A percentile compares a stretch with the other conserved stretches of the same genome.
phyloP scores from a whole-genome alignment of 2,113 vertebrate species.

The Nansenia antarctica region DNA sequence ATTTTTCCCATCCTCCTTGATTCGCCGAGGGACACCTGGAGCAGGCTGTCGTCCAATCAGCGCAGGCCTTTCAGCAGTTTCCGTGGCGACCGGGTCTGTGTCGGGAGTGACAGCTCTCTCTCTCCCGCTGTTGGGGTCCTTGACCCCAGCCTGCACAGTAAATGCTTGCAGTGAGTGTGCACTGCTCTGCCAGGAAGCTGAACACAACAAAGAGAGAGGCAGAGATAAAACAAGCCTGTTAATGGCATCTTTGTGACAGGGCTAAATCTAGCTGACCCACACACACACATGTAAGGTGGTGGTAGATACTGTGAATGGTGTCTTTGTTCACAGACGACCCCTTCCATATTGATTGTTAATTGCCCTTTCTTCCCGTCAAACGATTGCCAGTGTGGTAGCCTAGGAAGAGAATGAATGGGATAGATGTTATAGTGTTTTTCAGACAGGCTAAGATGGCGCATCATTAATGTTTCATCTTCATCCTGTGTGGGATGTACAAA shows the following conservation, averaged over 20 bases:
- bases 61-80: slow-evolving; percentile 46
- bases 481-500: too few relatives aligned
- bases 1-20: slow-evolving; percentile 35
- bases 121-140: slow-evolving; percentile 15
- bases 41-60: slow-evolving; percentile 38
- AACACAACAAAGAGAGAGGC: neutral
- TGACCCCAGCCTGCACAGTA: slow-evolving; percentile 7
- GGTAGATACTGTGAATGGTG: neutral
- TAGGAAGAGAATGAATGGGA: neutral
- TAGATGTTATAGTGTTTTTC: too few relatives aligned
- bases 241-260: neutral
- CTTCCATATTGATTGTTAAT: neutral
- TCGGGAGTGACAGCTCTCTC: slow-evolving; percentile 24
- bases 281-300: neutral
- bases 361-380: neutral
- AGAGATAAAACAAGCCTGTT: neutral
- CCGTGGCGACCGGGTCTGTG: slow-evolving; percentile 50
- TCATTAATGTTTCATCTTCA: too few relatives aligned
- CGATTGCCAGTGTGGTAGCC: neutral
- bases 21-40: slow-evolving; percentile 41
- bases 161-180: neutral
- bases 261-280: neutral
- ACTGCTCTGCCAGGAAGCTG: neutral
- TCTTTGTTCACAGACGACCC: neutral
- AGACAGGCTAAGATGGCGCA: too few relatives aligned